Evolutionary conservation across 37 sponge, comb jelly and placozoan species (phyloP), one percentile per base, ranked within the genome.

Genomic region (Eunapius fragilis): DNA sequence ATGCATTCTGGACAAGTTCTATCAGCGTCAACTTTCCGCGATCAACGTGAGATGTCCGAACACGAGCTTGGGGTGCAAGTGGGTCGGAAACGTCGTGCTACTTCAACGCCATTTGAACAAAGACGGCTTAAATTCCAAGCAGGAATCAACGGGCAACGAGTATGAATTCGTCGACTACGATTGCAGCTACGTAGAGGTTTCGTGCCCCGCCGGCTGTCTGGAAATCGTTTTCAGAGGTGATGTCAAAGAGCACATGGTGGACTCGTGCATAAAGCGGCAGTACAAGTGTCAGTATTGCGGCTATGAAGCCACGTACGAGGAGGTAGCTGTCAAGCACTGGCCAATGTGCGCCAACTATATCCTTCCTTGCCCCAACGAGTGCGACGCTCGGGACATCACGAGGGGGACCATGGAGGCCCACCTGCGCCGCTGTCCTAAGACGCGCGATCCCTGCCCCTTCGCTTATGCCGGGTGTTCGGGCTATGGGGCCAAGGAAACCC

Each of bases 381-480:
- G 87, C 68, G 74, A 58, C 24, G 30, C 50, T 12, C 5, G 14
- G 25, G 37, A 47, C 2, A 31, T 87, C 31, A 37, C 45, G 37
- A 37, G 87, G 25, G 23, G 36, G n/a, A 50, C 73, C 26, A 71
- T 87, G 70, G 67, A 69, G 0, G 23, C 37, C 30, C 87, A 87
- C 67, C 31, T 87, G 13, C 31, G 30, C 11, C 36, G 37, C 14
- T 87, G 87, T 72, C 73, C 74, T 12, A 27, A 73, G 9, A 31
- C 47, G 19, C 35, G 32, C 6, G 80, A 80, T 9, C n/a, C 69
- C 28, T 92, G 89, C 69, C 72, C 81, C n/a, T 92, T 78, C 81
- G 50, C 41, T 5, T 83, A 47, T 80, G 81, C 79, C 25, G 92
- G 89, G 12, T 92, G 92, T 78, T 23, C 24, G 17, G 31, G 24